Conservation (phyloP, 2,797 vertebrate genomes). For the Microctenopoma steveboyesi region DNA sequence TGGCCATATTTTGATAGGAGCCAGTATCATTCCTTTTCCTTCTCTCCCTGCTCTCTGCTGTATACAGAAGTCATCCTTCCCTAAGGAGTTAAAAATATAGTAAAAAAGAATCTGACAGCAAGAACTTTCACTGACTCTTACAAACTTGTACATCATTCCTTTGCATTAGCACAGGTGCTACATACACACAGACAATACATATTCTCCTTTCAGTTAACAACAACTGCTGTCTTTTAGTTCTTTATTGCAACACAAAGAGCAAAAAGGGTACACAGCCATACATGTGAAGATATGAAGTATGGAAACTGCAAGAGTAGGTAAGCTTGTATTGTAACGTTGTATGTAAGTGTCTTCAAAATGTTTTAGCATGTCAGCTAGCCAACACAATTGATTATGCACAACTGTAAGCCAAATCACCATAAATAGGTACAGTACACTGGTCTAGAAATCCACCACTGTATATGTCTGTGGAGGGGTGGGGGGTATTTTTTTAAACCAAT, state of each 20-base stretch:
- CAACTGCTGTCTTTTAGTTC: background rate
- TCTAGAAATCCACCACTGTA: too few species aligned
- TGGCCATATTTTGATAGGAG: constrained; percentile 14
- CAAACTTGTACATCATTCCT: background rate
- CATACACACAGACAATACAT: background rate
- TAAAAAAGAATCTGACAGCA: constrained; percentile 9
- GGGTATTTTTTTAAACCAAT: too few species aligned
- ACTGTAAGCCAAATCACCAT: too few species aligned
- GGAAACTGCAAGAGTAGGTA: too few species aligned
- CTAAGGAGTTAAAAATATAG: background rate
- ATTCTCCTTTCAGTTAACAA: background rate
- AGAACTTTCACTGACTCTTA: constrained; percentile 24
- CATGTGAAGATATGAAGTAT: background rate
- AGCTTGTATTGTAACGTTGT: too few species aligned
- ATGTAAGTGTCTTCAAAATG: too few species aligned
- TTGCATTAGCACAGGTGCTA: constrained; percentile 3
- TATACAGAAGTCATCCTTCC: constrained; percentile 4
- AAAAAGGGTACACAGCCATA: background rate
- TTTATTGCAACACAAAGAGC: background rate
- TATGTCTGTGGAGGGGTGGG: too few species aligned
- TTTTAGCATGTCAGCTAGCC: too few species aligned
- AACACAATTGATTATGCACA: too few species aligned
- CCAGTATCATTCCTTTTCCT: constrained; percentile 7
- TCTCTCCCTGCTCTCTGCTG: background rate
- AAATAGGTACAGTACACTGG: too few species aligned